phyloP scores from a whole-genome alignment of 2,113 vertebrate genomes.

The Crotalus helleri region DNA sequence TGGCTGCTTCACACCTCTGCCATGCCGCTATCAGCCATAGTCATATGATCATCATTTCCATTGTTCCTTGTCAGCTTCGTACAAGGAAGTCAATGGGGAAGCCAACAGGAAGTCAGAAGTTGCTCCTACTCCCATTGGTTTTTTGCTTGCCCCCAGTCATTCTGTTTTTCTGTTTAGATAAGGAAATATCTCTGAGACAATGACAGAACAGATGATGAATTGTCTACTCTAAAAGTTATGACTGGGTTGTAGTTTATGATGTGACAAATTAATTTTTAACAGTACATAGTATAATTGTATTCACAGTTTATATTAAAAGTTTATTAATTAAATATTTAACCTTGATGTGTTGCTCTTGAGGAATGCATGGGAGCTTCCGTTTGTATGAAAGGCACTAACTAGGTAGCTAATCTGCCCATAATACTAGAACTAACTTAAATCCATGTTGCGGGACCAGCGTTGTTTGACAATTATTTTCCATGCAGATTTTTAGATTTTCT shows the following conservation, averaged over 20 bases:
- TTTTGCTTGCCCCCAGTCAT: too few species aligned
- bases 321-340: not conserved
- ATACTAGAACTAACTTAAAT: not conserved
- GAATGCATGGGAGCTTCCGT: not conserved
- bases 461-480: not conserved
- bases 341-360: not conserved
- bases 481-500: not conserved
- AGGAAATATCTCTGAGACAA: not conserved
- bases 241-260: not conserved
- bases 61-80: too few species aligned
- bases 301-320: not conserved
- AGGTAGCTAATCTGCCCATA: not conserved
- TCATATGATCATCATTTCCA: too few species aligned
- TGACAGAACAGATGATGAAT: not conserved
- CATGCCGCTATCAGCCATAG: too few species aligned
- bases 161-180: not conserved
- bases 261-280: not conserved
- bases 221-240: not conserved
- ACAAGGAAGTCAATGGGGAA: too few species aligned
- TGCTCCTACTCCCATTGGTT: too few species aligned
- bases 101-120: too few species aligned
- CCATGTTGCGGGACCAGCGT: not conserved
- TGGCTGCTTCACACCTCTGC: too few species aligned
- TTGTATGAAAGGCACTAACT: not conserved
- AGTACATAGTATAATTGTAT: not conserved